These are phyloP conservation scores for Branchinecta lynchi DNA, from an alignment of 1,140 invertebrate species.

Conservation along the genomic window DNA sequence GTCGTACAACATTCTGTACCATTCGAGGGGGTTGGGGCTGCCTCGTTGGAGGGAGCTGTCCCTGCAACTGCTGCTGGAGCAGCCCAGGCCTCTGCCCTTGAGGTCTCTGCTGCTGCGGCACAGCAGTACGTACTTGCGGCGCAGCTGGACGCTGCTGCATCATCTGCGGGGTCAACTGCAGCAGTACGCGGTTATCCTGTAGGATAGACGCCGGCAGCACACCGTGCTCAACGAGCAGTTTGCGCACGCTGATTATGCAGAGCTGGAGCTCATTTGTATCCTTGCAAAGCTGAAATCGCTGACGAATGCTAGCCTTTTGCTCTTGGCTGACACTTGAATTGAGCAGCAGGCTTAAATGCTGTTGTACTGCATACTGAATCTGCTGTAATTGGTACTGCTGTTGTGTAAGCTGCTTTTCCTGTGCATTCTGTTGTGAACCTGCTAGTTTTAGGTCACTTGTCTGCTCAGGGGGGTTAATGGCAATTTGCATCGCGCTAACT, in stretches of 20 bases:
- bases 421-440: neutral
- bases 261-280: conserved; percentile 3
- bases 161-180: neutral
- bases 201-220: neutral
- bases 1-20: neutral
- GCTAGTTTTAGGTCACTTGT: too few relatives aligned
- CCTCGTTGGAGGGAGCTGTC: neutral
- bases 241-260: neutral
- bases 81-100: neutral
- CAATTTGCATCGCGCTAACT: too few relatives aligned
- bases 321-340: neutral
- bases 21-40: neutral
- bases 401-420: neutral
- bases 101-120: neutral
- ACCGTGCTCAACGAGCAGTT: neutral
- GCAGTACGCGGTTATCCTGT: neutral
- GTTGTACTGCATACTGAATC: neutral
- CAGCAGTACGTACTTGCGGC: neutral
- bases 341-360: neutral
- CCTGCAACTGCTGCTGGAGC: neutral
- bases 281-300: neutral
- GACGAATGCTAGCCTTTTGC: neutral
- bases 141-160: neutral
- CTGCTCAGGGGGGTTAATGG: too few relatives aligned
- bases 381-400: conserved; percentile 6